Evolutionary conservation across 30 jellyfish, hydroid and myxozoan species (phyloP).

Genomic region (Hydractinia symbiolongicarpus): DNA sequence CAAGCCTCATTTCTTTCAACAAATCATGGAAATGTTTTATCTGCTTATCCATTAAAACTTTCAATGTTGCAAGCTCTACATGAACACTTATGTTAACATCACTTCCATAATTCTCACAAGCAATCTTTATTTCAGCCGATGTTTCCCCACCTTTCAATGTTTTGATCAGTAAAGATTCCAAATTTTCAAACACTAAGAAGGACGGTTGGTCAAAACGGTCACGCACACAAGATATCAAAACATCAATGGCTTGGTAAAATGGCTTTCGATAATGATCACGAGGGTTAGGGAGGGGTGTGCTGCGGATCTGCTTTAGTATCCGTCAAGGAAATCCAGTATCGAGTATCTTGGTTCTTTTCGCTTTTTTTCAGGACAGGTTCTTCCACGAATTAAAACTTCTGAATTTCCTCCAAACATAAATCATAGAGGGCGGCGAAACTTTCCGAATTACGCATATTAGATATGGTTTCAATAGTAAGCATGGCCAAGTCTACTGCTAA

Average conservation of each 20-base stretch:
- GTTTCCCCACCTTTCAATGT: constrained; percentile 38
- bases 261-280: constrained; percentile 31
- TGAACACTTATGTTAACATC: constrained; percentile 2
- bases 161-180: constrained; percentile 32
- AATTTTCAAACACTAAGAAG: constrained; percentile 24
- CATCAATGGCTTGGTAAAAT: constrained; percentile 27
- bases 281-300: constrained; percentile 26
- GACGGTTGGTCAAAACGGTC: constrained; percentile 41
- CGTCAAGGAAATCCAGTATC: constrained; percentile 22
- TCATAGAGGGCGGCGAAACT: constrained; percentile 30
- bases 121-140: constrained; percentile 31
- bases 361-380: constrained; percentile 20
- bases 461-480: constrained; percentile 34
- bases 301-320: constrained; percentile 26
- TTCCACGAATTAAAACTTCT: background rate
- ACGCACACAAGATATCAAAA: constrained; percentile 23
- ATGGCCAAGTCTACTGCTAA: constrained; percentile 41
- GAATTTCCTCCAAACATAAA: constrained; percentile 24
- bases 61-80: constrained; percentile 22
- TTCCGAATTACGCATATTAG: constrained; percentile 32
- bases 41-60: constrained; percentile 33
- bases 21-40: constrained; percentile 26
- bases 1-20: constrained; percentile 28
- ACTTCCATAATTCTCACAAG: constrained; percentile 18
- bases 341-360: constrained; percentile 34